Evolutionary conservation across 2,113 vertebrate genomes (phyloP), one percentile per base, ranked within the genome.

Genomic region (Petaurus breviceps): DNA sequence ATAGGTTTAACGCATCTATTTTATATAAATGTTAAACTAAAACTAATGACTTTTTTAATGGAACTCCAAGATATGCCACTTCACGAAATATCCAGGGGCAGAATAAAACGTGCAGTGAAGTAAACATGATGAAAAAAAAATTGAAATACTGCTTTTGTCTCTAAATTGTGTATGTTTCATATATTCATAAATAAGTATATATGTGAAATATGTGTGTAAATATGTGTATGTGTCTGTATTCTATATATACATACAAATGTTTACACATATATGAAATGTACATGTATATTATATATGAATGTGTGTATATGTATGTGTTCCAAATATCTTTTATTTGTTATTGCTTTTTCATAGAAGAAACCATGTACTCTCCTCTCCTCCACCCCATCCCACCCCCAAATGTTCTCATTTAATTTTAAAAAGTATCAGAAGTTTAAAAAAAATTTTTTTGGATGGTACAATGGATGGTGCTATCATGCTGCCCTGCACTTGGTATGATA

Each of bases 1-100:
- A 96, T 90, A 94, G 94, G 93, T 98, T 98, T 98, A 98, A 95
- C 91, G 49, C 98, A 97, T 96, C 91, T 68, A 55, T 96, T 95
- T 97, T 98, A 96, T 46, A 96, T 54, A 98, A 98, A 95, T 84
- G 92, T 93, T 97, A 96, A 98, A 95, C 89, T 96, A 95, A 97
- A 98, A 97, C 49, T 84, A 97, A 97, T 97, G 96, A 52, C 1
- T 96, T 97, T 97, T 94, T 95, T 89, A 95, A 89, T 98, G 95
- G 98, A 97, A 98, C 92, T 95, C 95, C 77, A 95, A 98, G 96
- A 98, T 95, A 51, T 92, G 96, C 92, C 94, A 97, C 52, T 90
- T 93, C 96, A 95, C 91, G 96, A 95, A 97, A 98, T 94, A 93
- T 51, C 54, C 92, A 92, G 84, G 95, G 98, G 91, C 90, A 98